Conservation (phyloP, 2,113 vertebrate species). For the Charina bottae region DNA sequence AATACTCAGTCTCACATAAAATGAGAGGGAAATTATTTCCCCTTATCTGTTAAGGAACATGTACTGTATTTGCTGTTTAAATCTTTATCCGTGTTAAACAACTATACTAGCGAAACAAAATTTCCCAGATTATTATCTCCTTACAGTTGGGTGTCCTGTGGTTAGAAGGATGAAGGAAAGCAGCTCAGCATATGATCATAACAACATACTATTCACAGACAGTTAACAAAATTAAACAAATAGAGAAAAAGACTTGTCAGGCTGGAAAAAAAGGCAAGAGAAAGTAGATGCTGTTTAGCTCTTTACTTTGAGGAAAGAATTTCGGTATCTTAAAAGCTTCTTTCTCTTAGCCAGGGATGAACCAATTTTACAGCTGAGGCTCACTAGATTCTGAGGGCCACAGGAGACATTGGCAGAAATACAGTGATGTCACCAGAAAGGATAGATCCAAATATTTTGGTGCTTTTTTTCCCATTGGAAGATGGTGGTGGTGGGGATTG, state of each 20-base stretch:
- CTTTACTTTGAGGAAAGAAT: neutral
- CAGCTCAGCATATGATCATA: constrained; percentile 4
- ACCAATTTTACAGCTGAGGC: neutral
- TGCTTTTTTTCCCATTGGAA: neutral
- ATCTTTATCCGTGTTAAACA: constrained; percentile 3
- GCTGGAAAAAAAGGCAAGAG: constrained; percentile 3
- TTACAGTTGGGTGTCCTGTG: constrained; percentile 5
- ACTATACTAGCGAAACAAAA: rapidly evolving
- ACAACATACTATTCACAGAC: neutral
- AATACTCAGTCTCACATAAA: neutral
- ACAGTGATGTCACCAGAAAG: neutral
- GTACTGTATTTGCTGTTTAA: neutral
- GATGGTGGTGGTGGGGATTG: neutral
- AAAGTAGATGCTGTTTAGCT: neutral
- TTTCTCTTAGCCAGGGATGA: neutral
- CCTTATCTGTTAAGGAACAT: constrained; percentile 17
- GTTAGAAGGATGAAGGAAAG: constrained; percentile 29
- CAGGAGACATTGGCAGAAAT: neutral
- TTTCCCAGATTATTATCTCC: constrained; percentile 10
- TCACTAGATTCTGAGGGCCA: neutral
- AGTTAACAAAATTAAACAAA: neutral
- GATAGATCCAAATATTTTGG: neutral
- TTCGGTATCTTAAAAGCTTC: neutral
- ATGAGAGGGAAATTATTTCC: neutral
- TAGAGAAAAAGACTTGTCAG: constrained; percentile 16